These are phyloP conservation scores for Myrmophylax atrothorax DNA, from an alignment of 2,113 vertebrate species.

Conservation along the genomic window DNA sequence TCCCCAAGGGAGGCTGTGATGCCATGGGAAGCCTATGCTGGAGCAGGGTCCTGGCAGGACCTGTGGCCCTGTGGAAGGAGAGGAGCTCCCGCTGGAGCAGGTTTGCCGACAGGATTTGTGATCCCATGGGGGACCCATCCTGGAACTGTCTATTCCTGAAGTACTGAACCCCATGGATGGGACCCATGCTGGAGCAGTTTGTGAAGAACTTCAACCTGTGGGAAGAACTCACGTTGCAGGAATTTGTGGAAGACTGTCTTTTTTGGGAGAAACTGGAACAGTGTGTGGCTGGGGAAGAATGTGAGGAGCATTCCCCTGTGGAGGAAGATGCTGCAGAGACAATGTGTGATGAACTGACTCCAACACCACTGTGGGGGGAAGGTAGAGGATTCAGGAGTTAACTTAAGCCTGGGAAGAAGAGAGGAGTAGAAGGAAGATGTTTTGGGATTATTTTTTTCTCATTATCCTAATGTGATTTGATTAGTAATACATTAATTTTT, in stretches of 20 bases:
- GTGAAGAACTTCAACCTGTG: neutral
- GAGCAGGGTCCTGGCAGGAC: neutral
- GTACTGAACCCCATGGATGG: neutral
- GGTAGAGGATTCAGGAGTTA: neutral
- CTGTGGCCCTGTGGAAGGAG: neutral
- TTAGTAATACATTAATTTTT: neutral
- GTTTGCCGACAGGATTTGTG: neutral
- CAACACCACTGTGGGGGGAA: neutral
- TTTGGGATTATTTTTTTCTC: neutral
- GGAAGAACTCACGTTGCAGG: neutral
- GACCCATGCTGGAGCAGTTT: neutral
- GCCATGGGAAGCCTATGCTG: neutral
- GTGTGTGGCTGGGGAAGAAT: neutral
- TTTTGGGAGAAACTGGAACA: neutral
- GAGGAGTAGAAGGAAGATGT: neutral
- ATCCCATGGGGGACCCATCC: neutral
- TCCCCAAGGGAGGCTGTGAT: neutral
- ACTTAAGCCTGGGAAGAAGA: neutral
- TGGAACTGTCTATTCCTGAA: neutral
- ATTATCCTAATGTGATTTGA: neutral
- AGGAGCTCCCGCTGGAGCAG: neutral
- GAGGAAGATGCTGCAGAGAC: neutral
- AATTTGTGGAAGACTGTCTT: neutral
- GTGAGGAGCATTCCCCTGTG: neutral
- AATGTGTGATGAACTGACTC: neutral